Evolutionary conservation across 2,888 invertebrate genomes (phyloP).

Genomic region (Spilarctia lutea): DNA sequence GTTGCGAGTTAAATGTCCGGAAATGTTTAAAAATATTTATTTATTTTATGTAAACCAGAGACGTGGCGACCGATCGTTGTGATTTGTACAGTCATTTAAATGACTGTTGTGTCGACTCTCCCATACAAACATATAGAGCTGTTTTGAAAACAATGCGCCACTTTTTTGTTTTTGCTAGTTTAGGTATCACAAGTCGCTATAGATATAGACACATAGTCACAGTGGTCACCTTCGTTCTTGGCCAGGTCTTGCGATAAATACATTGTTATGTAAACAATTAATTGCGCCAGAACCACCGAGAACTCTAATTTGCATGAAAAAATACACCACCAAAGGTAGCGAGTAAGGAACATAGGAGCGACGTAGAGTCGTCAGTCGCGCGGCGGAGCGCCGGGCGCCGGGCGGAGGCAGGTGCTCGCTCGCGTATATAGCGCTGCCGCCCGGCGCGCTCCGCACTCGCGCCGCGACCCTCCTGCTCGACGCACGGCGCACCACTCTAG

Average conservation of each 20-base stretch:
- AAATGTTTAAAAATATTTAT: too few relatives aligned
- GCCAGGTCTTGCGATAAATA: not conserved
- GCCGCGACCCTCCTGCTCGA: too few relatives aligned
- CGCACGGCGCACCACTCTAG: too few relatives aligned
- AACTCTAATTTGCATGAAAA: not conserved
- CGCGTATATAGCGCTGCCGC: constrained; percentile 5
- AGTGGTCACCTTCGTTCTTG: not conserved
- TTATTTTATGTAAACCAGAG: too few relatives aligned
- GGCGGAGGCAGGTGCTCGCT: constrained; percentile 37
- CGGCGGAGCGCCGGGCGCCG: not conserved
- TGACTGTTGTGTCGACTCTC: too few relatives aligned
- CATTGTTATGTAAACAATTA: not conserved
- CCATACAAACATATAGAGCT: not conserved
- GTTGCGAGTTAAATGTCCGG: too few relatives aligned
- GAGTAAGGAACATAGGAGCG: too few relatives aligned
- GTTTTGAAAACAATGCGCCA: too few relatives aligned
- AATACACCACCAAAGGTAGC: not conserved
- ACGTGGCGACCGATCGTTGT: too few relatives aligned
- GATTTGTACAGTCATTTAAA: too few relatives aligned
- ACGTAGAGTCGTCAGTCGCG: not conserved
- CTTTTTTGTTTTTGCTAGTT: not conserved
- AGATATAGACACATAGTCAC: not conserved
- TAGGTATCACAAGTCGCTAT: not conserved
- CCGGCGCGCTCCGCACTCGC: too few relatives aligned
- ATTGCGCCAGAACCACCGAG: not conserved